Conservation (phyloP, 2,113 vertebrate species). For the Gobiocypris rarus region DNA sequence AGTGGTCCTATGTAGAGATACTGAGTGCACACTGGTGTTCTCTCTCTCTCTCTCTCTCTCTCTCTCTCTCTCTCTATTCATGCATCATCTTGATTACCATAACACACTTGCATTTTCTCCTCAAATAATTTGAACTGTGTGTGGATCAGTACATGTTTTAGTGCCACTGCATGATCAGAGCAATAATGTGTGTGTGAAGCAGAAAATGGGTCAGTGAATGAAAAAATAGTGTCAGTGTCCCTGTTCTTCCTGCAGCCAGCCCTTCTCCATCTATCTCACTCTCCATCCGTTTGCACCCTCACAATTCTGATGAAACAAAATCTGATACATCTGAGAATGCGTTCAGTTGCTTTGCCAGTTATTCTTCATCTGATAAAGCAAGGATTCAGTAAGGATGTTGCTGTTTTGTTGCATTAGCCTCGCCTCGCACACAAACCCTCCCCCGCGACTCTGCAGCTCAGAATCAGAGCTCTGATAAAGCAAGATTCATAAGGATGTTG, state of each 20-base stretch:
- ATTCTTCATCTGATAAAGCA: background rate
- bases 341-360: background rate
- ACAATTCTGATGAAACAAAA: background rate
- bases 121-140: background rate
- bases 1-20: background rate
- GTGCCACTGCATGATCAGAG: background rate
- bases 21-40: too few species aligned
- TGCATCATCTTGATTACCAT: background rate
- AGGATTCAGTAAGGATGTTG: background rate
- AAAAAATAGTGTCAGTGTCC: constrained; percentile 1
- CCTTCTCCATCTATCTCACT: background rate
- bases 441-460: background rate
- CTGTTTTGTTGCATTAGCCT: background rate
- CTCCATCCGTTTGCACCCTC: constrained; percentile 32
- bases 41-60: background rate
- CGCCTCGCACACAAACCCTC: background rate
- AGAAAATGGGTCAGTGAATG: constrained; percentile 33
- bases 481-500: too few species aligned
- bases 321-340: background rate
- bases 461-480: too few species aligned
- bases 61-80: background rate
- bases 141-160: background rate
- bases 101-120: background rate
- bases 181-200: background rate
- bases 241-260: background rate